phyloP scores from a whole-genome alignment of 2,113 vertebrate genomes.

The Scalopus aquaticus region DNA sequence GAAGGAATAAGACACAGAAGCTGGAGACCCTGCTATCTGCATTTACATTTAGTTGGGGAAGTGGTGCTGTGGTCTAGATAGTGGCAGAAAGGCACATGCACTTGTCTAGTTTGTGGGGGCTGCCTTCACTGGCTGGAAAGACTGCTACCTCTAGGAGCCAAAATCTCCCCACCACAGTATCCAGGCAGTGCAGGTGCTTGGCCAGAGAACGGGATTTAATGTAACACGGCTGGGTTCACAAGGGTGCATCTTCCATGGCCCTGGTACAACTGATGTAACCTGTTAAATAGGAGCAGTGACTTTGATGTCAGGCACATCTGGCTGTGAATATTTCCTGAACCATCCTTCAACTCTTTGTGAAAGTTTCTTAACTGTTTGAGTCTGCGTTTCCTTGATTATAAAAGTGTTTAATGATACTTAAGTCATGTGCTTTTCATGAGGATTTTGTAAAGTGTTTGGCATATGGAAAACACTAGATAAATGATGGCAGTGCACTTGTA shows the following conservation, averaged over 20 bases:
- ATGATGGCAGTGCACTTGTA: background rate
- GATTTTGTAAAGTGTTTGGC: background rate
- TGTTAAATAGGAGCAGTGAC: background rate
- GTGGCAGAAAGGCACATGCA: background rate
- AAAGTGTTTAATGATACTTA: constrained; percentile 57
- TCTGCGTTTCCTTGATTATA: constrained; percentile 40
- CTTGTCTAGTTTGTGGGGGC: background rate
- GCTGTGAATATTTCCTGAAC: constrained; percentile 21
- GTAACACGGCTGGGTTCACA: background rate
- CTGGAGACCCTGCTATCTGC: background rate
- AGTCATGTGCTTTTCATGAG: background rate
- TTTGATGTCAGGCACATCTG: constrained; percentile 48
- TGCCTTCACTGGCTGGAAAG: background rate
- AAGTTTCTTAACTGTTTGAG: background rate
- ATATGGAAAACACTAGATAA: background rate
- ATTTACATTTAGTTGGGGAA: background rate
- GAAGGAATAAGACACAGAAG: background rate
- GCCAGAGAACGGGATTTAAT: background rate
- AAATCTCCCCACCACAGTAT: background rate
- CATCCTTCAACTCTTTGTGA: background rate
- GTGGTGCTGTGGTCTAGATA: background rate
- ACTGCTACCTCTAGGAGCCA: background rate
- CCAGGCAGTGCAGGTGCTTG: background rate
- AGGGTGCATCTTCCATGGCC: background rate
- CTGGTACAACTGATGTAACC: background rate